Conservation (phyloP, 92 coral and sea anemone species). For the Siderastrea radians region DNA sequence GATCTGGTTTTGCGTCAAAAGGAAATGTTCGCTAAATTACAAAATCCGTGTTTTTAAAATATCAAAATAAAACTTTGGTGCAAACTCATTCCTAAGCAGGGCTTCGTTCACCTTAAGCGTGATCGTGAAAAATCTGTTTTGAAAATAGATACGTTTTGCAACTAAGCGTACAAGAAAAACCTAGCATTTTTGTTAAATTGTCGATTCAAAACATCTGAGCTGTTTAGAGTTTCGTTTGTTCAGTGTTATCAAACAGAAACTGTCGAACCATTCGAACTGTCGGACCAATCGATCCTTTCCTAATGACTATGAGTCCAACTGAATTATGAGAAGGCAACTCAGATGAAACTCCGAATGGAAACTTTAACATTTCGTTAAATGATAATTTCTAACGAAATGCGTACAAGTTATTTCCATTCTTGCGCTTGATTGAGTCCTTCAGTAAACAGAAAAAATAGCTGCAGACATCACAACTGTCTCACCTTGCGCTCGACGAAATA, state of each 20-base stretch:
- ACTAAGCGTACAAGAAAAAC: neutral
- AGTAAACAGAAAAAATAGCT: constrained; percentile 20
- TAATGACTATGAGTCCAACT: neutral
- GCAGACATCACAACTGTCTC: neutral
- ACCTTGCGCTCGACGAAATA: constrained; percentile 9
- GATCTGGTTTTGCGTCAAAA: neutral
- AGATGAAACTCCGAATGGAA: neutral
- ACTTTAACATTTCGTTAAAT: neutral
- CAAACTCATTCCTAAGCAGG: neutral
- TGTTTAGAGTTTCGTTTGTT: neutral
- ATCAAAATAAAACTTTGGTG: neutral
- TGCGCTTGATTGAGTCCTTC: constrained; percentile 1
- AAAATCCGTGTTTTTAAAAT: neutral
- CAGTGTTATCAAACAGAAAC: neutral
- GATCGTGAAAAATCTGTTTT: neutral
- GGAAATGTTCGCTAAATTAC: too few relatives aligned
- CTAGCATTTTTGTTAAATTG: neutral
- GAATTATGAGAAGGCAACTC: neutral
- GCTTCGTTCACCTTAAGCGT: neutral
- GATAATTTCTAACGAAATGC: neutral
- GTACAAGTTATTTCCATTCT: neutral
- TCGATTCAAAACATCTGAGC: neutral
- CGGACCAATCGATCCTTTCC: too few relatives aligned
- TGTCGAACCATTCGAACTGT: neutral
- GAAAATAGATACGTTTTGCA: neutral